Evolutionary conservation across 1,140 invertebrate species (phyloP).

Genomic region (Leptopilina boulardi): DNA sequence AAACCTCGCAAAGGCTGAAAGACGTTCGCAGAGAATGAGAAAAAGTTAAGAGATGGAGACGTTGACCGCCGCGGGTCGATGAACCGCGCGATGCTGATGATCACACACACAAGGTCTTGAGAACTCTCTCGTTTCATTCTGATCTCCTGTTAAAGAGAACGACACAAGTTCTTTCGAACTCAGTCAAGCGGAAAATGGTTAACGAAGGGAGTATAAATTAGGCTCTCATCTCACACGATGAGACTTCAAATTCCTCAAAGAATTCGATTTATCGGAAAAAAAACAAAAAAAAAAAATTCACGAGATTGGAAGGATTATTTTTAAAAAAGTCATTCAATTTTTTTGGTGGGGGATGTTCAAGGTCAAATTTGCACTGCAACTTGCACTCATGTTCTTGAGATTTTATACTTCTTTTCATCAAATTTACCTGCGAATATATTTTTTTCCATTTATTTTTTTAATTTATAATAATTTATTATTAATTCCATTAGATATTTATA

Average conservation of each 20-base stretch:
- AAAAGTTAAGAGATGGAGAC: constrained; percentile 38
- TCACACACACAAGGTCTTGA: constrained; percentile 44
- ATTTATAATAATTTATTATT: too few species aligned
- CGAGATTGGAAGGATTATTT: background rate
- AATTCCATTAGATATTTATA: too few species aligned
- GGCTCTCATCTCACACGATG: constrained; percentile 61
- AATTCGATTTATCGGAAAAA: constrained; percentile 40
- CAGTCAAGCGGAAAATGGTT: constrained; percentile 72
- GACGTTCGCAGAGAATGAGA: constrained; percentile 21
- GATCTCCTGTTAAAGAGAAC: constrained; percentile 63
- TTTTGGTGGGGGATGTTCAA: background rate
- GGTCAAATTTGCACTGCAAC: background rate
- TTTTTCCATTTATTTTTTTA: too few species aligned
- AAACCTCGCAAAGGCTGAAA: constrained; percentile 39
- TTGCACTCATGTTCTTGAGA: background rate
- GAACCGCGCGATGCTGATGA: constrained; percentile 16
- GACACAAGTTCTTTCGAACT: constrained; percentile 72
- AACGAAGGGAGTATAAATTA: constrained; percentile 71
- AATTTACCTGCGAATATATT: too few species aligned
- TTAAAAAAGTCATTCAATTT: background rate
- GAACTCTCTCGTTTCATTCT: constrained; percentile 48
- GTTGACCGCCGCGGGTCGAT: constrained; percentile 25
- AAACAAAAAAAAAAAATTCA: background rate
- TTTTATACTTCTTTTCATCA: too few species aligned
- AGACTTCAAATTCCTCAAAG: constrained; percentile 48